These are phyloP conservation scores for Thamnophis sirtalis DNA, from an alignment of 2,113 vertebrate genomes.

Conservation along the genomic window DNA sequence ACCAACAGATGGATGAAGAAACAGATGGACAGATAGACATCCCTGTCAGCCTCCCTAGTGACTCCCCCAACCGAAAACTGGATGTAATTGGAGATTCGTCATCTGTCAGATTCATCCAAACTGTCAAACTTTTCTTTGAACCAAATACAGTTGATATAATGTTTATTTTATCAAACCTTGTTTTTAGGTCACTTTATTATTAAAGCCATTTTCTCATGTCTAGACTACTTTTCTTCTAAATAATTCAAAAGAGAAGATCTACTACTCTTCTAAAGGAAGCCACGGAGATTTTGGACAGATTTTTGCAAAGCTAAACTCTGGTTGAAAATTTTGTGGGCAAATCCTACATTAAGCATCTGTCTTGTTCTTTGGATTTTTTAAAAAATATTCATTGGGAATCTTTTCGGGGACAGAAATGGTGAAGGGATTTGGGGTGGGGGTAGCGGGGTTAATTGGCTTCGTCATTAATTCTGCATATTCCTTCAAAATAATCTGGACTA, in stretches of 20 bases:
- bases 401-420: background rate
- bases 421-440: background rate
- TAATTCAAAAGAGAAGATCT: background rate
- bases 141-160: background rate
- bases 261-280: background rate
- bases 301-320: background rate
- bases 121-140: background rate
- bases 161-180: background rate
- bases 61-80: background rate
- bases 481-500: background rate
- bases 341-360: background rate
- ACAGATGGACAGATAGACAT: background rate
- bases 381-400: background rate
- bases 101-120: background rate
- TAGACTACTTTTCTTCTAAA: background rate
- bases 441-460: background rate
- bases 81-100: background rate
- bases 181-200: background rate
- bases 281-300: background rate
- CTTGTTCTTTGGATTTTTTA: background rate
- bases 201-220: background rate
- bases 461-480: background rate
- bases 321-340: background rate
- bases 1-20: background rate
- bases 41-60: background rate